Evolutionary conservation across 2,888 invertebrate genomes (phyloP), one percentile per base, ranked within the genome.

Genomic region (Andrena chrysosceles): DNA sequence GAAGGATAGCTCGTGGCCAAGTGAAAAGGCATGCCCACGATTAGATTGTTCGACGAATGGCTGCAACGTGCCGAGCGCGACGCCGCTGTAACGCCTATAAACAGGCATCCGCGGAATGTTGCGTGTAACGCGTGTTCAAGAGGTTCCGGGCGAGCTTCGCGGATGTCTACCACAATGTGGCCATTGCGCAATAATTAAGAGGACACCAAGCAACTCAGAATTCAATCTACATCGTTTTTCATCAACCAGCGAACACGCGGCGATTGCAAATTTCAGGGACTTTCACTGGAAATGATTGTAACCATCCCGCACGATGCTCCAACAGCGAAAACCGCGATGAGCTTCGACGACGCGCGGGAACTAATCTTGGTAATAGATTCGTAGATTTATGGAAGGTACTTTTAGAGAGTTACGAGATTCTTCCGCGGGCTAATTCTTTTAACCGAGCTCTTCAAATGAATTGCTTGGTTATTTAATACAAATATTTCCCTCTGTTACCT

Each of bases 71-170:
- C 76, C 79, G 79, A 79, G 79, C 69, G 60, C 49, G 72, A 83
- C 76, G 60, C 74, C 16, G 54, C 66, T 69, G 60, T 68, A 69
- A 64, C 56, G 69, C 75, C 74, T 70, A 56, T 66, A 76, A 72
- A 60, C 42, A 42, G 72, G 68, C 68, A 83, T 69, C 60, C 75
- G 42, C n/a, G 69, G 84, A 84, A 79, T 84, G 84, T 75, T 69
- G 78, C 84, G 69, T 70, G 79, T 66, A 83, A 83, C 69, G 76
- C 68, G 62, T 83, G 77, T 83, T 68, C 68, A 64, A 71, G 64
- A 83, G 83, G 68, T 78, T 79, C 77, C 79, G 78, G 78, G 62
- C 63, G 67, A 83, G 78, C 31, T 64, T 83, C 71, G 78, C 62
- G 75, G 54, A 63, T 68, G 64, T 54, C 63, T 64, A 59, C 79